Percentiles rank a stretch among this genome's conserved stretches.
These are phyloP conservation scores for Caenorhabditis sulstoni DNA, from an alignment of 2,888 invertebrate species.

Conservation along the genomic window DNA sequence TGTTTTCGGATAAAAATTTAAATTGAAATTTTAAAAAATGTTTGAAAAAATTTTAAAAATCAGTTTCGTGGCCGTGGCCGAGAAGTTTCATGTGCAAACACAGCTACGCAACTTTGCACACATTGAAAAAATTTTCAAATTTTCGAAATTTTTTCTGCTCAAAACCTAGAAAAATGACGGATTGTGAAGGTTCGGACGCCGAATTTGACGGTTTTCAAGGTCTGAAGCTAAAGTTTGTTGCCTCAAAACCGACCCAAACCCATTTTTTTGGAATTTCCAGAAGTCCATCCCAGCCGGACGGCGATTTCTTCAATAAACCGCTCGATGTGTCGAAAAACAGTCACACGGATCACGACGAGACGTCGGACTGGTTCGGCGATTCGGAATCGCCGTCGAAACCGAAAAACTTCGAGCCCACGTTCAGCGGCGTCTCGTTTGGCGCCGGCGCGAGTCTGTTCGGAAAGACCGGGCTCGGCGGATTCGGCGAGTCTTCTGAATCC, in stretches of 20 bases:
- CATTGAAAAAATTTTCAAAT: not conserved
- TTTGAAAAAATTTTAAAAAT: too few relatives aligned
- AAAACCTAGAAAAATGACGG: slow-evolving; percentile 35
- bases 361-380: not conserved
- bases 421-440: slow-evolving; percentile 17
- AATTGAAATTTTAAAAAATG: too few relatives aligned
- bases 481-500: slow-evolving; percentile 6
- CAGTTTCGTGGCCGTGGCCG: too few relatives aligned
- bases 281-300: not conserved
- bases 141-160: too few relatives aligned
- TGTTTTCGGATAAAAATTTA: too few relatives aligned
- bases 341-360: not conserved
- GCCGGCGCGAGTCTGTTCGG: slow-evolving; percentile 14
- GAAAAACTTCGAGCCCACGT: slow-evolving; percentile 7
- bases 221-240: slow-evolving; percentile 15
- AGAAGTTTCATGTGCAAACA: not conserved
- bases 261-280: slow-evolving; percentile 1
- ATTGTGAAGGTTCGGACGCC: slow-evolving; percentile 18
- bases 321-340: not conserved
- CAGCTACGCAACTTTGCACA: not conserved
- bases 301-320: not conserved
- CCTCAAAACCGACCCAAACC: not conserved
- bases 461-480: not conserved
- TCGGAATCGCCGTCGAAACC: not conserved
- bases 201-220: slow-evolving; percentile 10